Conservation (phyloP, 2,113 vertebrate species). For the Elephas maximus region DNA sequence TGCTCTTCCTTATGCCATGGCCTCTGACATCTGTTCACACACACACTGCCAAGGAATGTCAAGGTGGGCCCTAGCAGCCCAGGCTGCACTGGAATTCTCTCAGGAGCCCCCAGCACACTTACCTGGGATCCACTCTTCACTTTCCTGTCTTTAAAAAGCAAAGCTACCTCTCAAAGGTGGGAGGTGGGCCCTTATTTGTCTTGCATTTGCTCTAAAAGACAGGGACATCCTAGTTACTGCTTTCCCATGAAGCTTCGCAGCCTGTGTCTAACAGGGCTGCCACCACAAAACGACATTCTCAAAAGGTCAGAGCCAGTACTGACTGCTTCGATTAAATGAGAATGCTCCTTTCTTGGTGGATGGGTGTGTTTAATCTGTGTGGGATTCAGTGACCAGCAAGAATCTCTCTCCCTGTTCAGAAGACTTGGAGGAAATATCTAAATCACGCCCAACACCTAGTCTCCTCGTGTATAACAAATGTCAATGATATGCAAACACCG, state of each 20-base stretch:
- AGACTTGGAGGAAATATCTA: slow-evolving; percentile 82
- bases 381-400: slow-evolving; percentile 81
- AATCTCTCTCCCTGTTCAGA: slow-evolving; percentile 80
- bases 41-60: fast-evolving
- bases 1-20: neutral
- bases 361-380: slow-evolving; percentile 69
- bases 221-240: slow-evolving; percentile 75
- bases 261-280: slow-evolving; percentile 78
- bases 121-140: slow-evolving; percentile 72
- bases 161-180: slow-evolving; percentile 55
- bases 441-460: slow-evolving; percentile 73
- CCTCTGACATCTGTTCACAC: neutral
- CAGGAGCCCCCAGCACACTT: slow-evolving; percentile 1
- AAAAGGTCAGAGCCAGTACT: slow-evolving; percentile 85
- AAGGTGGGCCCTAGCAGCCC: slow-evolving; percentile 9
- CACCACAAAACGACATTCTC: slow-evolving; percentile 79
- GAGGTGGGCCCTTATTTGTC: neutral
- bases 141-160: slow-evolving; percentile 66
- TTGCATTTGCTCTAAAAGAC: slow-evolving; percentile 49
- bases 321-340: slow-evolving; percentile 76
- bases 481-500: slow-evolving; percentile 72
- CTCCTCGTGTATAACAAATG: slow-evolving; percentile 79
- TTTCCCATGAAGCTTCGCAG: slow-evolving; percentile 32
- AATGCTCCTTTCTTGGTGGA: slow-evolving; percentile 74
- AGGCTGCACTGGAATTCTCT: slow-evolving; percentile 11